phyloP scores from a whole-genome alignment of 2,797 vertebrate genomes.

The Falco novaeseelandiae region DNA sequence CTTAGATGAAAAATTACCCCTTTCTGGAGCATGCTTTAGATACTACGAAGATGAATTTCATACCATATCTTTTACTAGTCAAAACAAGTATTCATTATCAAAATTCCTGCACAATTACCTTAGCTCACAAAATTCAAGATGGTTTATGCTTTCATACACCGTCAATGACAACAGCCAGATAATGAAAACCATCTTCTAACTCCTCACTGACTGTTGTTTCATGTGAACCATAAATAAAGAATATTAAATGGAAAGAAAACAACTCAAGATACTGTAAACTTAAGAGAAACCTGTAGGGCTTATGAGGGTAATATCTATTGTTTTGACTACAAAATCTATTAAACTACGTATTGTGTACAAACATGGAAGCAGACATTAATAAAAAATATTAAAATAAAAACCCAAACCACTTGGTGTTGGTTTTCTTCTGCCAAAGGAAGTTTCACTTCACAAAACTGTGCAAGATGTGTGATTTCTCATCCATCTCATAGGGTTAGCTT shows the following conservation, averaged over 20 bases:
- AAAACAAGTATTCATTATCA: slow-evolving; percentile 45
- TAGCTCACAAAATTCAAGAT: slow-evolving; percentile 24
- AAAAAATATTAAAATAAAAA: no score
- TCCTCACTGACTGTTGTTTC: neutral
- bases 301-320: neutral
- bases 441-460: neutral
- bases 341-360: neutral
- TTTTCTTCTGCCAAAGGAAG: neutral
- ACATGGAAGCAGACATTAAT: neutral
- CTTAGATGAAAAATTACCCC: neutral
- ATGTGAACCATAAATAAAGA: slow-evolving; percentile 43
- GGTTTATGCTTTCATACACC: slow-evolving; percentile 30
- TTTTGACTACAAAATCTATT: slow-evolving; percentile 30
- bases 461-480: neutral
- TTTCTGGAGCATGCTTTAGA: neutral
- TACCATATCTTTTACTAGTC: slow-evolving; percentile 23
- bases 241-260: slow-evolving; percentile 35
- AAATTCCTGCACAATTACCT: slow-evolving; percentile 24
- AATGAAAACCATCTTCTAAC: slow-evolving; percentile 14
- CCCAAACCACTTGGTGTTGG: neutral
- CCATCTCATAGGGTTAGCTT: neutral
- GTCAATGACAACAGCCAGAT: slow-evolving; percentile 9
- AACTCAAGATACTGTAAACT: neutral
- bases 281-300: neutral
- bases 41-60: slow-evolving; percentile 3